Conservation (phyloP, 1,140 invertebrate genomes). For the Meloidogyne floridensis region DNA sequence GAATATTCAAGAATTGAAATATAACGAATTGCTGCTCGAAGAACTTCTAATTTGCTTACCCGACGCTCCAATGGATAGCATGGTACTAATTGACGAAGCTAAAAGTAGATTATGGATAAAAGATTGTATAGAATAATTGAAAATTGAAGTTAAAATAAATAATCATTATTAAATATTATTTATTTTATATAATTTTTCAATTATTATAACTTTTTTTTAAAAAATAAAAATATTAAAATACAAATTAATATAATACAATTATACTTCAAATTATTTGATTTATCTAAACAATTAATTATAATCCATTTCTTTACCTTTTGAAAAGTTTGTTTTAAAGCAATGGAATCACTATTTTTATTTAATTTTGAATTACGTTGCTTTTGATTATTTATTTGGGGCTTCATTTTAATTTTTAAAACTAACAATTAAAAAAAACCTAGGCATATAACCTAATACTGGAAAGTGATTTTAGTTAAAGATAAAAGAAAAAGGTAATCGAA, state of each 20-base stretch:
- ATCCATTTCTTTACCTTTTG: not conserved
- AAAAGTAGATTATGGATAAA: not conserved
- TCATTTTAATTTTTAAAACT: not conserved
- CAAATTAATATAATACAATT: too few relatives aligned
- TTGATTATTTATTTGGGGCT: not conserved
- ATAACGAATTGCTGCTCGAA: conserved; percentile 18
- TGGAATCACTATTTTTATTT: not conserved
- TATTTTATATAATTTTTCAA: not conserved
- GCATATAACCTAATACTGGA: too few relatives aligned
- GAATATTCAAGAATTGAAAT: conserved; percentile 20
- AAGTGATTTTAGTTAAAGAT: not conserved
- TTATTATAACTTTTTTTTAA: not conserved
- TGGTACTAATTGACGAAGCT: conserved; percentile 12
- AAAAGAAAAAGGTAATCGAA: not conserved
- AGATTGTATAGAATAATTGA: too few relatives aligned
- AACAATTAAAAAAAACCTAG: too few relatives aligned
- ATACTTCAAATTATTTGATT: too few relatives aligned
- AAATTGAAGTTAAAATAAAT: too few relatives aligned
- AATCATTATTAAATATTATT: not conserved
- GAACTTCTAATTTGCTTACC: conserved; percentile 21
- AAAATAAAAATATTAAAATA: too few relatives aligned
- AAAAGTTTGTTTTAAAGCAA: not conserved
- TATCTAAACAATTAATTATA: too few relatives aligned
- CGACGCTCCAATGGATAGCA: conserved; percentile 16
- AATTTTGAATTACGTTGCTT: not conserved